phyloP scores from a whole-genome alignment of 1,140 invertebrate species.

The Lutraria rhynchaena region DNA sequence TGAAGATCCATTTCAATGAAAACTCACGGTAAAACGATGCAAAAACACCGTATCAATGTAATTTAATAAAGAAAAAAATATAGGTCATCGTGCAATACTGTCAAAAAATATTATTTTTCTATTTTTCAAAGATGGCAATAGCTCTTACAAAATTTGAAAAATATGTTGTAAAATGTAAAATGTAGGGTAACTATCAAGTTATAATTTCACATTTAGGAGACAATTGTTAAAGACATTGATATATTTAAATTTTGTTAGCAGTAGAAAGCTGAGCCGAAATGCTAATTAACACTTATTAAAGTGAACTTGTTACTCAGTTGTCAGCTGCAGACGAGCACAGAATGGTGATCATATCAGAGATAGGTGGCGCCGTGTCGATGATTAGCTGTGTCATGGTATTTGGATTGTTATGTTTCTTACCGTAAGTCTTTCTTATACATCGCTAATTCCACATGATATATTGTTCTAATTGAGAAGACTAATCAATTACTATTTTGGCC shows the following conservation, averaged over 20 bases:
- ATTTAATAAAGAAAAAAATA: too few relatives aligned
- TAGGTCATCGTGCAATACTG: too few relatives aligned
- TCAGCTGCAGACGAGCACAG: background rate
- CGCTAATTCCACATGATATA: too few relatives aligned
- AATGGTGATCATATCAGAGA: constrained; percentile 34
- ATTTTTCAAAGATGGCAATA: too few relatives aligned
- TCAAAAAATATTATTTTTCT: too few relatives aligned
- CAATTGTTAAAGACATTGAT: background rate
- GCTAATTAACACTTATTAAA: background rate
- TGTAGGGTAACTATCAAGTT: background rate
- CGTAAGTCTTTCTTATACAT: too few relatives aligned
- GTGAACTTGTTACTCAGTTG: background rate
- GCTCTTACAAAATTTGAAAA: too few relatives aligned
- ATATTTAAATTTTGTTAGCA: background rate
- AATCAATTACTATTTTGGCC: too few relatives aligned
- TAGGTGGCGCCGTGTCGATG: constrained; percentile 35
- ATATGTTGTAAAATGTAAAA: background rate
- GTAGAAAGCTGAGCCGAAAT: background rate
- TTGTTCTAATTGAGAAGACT: too few relatives aligned
- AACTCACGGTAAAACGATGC: too few relatives aligned
- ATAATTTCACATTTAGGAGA: background rate
- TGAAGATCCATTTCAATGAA: too few relatives aligned
- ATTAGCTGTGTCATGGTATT: constrained; percentile 40
- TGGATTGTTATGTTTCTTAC: constrained; percentile 41
- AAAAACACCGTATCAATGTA: too few relatives aligned